phyloP scores from a whole-genome alignment of 2,888 invertebrate species.

The Macroteleia sp. region DNA sequence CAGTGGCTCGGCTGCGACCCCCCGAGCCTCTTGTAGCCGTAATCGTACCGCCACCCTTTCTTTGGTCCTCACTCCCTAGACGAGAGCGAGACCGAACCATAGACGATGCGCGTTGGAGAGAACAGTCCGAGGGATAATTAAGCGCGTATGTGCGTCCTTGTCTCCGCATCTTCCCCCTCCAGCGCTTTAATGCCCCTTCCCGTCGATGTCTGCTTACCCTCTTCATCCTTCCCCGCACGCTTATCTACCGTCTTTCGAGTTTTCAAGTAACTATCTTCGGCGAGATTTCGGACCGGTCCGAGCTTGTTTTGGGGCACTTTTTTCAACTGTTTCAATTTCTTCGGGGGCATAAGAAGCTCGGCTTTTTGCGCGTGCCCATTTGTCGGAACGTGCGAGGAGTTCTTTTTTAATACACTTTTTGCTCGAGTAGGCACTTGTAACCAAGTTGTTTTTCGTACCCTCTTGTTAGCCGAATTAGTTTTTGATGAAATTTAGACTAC shows the following conservation, averaged over 20 bases:
- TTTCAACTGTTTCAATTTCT: background rate
- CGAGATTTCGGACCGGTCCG: constrained; percentile 18
- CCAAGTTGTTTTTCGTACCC: constrained; percentile 10
- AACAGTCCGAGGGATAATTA: constrained; percentile 80
- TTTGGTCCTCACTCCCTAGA: constrained; percentile 45
- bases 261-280: constrained; percentile 30
- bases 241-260: constrained; percentile 41
- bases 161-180: constrained; percentile 57
- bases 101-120: constrained; percentile 65
- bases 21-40: background rate
- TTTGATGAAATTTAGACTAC: background rate
- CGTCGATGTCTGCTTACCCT: background rate
- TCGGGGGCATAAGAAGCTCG: background rate
- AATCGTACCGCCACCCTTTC: constrained; percentile 11
- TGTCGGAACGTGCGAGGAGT: constrained; percentile 1
- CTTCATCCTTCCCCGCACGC: constrained; percentile 2
- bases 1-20: constrained; percentile 17
- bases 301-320: constrained; percentile 14
- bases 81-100: constrained; percentile 65
- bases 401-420: background rate
- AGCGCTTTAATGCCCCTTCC: constrained; percentile 48
- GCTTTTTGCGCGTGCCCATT: background rate
- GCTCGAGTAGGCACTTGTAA: background rate
- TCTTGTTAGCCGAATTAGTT: constrained; percentile 2
- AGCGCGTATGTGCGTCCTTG: constrained; percentile 76